Evolutionary conservation across 1,140 invertebrate species (phyloP), one percentile per base, ranked within the genome.

Genomic region (Venustaconcha ellipsiformis): DNA sequence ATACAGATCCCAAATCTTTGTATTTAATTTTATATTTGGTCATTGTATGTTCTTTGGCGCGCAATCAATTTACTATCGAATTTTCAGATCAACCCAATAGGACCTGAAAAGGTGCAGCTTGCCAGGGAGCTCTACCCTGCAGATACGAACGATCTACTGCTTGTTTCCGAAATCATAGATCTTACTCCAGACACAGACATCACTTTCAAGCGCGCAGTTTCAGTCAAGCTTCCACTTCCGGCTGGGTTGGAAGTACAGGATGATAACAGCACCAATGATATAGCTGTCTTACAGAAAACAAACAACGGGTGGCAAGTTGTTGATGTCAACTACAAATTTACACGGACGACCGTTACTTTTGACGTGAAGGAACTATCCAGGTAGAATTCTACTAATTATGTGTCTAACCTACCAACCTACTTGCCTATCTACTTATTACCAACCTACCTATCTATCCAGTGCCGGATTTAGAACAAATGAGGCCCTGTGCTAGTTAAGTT

Each of bases 161-260:
- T 74, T 18, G 79, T 80, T 3, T 80, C 87, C 3, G 87, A 89
- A 75, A 84, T 88, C 64, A 84, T 87, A 55, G 85, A 87, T 72
- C 68, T 88, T 20, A 68, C 76, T 67, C 78, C 83, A n/a, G 79
- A 79, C 70, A 30, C 74, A 17, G 74, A 74, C 0, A 74, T 82
- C 59, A 82, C 72, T 17, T 89, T 89, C 80, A 76, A 82, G 59
- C 79, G 87, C 26, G 64, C 85, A 12, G 84, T 84, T 18, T 84
- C 87, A 14, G 80, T 89, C 48, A 89, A 88, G 63, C 79, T 88
- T 20, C 87, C 87, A 48, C 74, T 81, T 60, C 80, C 79, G 18
- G 70, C 63, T 18, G 80, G 80, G 1, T 82, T 78, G 15, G 78
- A 80, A 37, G 64, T 78, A 13, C 68, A 76, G 15, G 78, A 79